Conservation (phyloP, 2,797 vertebrate genomes). For the Gobionotothen gibberifrons region DNA sequence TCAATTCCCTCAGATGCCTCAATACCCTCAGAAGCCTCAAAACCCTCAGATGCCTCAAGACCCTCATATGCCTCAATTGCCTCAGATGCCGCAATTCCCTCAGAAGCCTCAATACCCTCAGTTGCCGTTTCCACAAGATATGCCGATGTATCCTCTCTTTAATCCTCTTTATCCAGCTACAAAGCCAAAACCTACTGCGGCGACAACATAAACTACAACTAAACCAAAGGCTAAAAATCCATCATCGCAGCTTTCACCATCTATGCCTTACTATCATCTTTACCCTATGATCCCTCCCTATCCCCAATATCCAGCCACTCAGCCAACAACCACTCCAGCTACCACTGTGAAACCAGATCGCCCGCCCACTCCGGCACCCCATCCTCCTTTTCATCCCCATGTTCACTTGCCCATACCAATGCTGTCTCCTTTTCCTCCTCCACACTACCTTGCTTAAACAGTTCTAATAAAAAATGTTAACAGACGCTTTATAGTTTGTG, state of each 20-base stretch:
- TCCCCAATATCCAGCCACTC: neutral
- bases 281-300: neutral
- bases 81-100: too few species aligned
- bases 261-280: neutral
- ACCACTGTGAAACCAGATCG: neutral
- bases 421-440: neutral
- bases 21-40: too few species aligned
- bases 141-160: neutral
- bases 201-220: neutral
- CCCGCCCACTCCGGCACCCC: too few species aligned
- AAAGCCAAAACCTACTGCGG: accelerated
- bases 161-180: neutral
- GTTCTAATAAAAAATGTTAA: constrained; percentile 50
- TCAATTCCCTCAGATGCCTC: too few species aligned
- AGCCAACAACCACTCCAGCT: neutral
- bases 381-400: too few species aligned
- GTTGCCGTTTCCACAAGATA: neutral
- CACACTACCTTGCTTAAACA: neutral
- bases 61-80: too few species aligned
- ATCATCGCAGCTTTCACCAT: neutral
- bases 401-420: too few species aligned
- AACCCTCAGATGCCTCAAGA: too few species aligned
- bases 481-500: too few species aligned
- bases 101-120: too few species aligned
- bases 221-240: neutral